These are phyloP conservation scores for Phyllostomus hastatus DNA, from an alignment of 2,113 vertebrate genomes.

Conservation along the genomic window DNA sequence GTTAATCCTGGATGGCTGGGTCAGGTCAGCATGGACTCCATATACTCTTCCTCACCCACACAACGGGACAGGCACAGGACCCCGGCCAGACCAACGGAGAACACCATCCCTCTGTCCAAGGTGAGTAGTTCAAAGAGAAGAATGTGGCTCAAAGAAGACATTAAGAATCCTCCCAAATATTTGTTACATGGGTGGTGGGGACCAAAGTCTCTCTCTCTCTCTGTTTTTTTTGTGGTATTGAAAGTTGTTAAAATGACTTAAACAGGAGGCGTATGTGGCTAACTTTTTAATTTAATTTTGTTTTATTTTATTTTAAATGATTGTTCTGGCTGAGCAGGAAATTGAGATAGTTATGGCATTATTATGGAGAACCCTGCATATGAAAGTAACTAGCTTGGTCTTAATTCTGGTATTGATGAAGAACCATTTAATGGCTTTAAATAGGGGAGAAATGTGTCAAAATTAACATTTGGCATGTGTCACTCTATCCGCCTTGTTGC, in stretches of 20 bases:
- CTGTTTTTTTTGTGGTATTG: neutral
- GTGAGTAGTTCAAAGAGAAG: neutral
- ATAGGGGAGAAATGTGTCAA: neutral
- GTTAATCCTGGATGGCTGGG: neutral
- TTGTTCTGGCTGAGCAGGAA: neutral
- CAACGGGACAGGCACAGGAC: neutral
- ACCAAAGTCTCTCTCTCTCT: neutral
- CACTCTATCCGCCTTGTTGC: neutral
- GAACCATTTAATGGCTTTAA: neutral
- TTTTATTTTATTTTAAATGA: neutral
- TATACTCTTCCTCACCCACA: neutral
- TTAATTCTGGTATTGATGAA: neutral
- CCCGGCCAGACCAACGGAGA: rapidly evolving
- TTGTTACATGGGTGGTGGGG: neutral
- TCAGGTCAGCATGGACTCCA: neutral
- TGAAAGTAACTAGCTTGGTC: neutral
- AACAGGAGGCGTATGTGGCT: neutral
- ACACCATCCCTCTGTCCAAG: neutral
- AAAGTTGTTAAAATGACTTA: neutral
- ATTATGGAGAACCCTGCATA: neutral
- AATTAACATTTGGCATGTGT: neutral
- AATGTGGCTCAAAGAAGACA: neutral
- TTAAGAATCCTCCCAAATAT: neutral
- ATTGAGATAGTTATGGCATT: neutral
- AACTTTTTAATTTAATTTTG: neutral